These are phyloP conservation scores for Setophaga coronata DNA, from an alignment of 2,113 vertebrate species.

Conservation along the genomic window DNA sequence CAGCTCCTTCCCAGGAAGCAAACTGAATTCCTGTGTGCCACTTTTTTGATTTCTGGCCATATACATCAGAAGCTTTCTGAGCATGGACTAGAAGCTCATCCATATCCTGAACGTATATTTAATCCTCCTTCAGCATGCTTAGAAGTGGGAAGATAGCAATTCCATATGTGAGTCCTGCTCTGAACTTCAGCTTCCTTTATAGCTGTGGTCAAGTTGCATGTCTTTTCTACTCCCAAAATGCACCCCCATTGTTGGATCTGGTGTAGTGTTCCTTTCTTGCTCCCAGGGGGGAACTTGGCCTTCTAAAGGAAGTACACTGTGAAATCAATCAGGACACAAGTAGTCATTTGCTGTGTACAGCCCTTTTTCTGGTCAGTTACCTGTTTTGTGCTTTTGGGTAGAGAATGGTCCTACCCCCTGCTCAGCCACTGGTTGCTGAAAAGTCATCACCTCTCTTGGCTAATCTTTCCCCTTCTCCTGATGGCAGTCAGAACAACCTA, in stretches of 20 bases:
- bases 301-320: neutral
- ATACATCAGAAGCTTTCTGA: neutral
- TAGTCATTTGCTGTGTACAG: neutral
- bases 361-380: neutral
- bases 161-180: neutral
- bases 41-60: neutral
- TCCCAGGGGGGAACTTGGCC: neutral
- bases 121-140: neutral
- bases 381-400: neutral
- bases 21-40: neutral
- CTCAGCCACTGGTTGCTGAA: neutral
- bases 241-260: neutral
- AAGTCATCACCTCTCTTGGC: neutral
- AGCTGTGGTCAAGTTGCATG: neutral
- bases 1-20: neutral
- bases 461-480: neutral
- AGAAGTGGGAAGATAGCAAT: neutral
- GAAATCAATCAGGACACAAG: neutral
- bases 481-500: neutral
- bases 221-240: neutral
- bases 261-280: neutral
- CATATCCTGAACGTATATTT: neutral
- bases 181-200: neutral
- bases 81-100: neutral
- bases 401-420: neutral